Evolutionary conservation across 2,888 invertebrate species (phyloP).

Genomic region (Chymomyza fuscimana): DNA sequence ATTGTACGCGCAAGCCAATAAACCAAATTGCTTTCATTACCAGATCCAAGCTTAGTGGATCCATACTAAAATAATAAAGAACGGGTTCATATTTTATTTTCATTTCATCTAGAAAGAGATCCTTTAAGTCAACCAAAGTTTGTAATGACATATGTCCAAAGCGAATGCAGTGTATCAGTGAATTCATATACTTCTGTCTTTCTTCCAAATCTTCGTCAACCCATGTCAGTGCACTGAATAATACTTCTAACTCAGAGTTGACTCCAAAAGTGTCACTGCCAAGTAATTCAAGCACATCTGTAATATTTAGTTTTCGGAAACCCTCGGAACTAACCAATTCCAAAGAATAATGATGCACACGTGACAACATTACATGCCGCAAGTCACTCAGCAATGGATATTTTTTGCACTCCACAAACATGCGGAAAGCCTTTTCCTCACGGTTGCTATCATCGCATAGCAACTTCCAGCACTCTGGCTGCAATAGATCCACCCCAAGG

Average conservation of each 20-base stretch:
- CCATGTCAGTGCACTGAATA: constrained; percentile 37
- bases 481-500: constrained; percentile 19
- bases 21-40: constrained; percentile 25
- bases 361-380: neutral
- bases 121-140: constrained; percentile 27
- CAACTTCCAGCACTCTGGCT: constrained; percentile 5
- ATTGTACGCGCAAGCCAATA: constrained; percentile 21
- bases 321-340: constrained; percentile 28
- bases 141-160: constrained; percentile 30
- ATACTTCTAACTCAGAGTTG: constrained; percentile 44
- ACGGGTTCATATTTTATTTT: constrained; percentile 19
- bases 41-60: neutral
- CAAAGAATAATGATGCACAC: constrained; percentile 36
- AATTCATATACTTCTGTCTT: constrained; percentile 12
- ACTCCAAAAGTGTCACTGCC: constrained; percentile 32
- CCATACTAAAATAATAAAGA: constrained; percentile 21
- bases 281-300: constrained; percentile 14
- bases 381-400: constrained; percentile 4
- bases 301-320: constrained; percentile 6
- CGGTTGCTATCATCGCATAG: constrained; percentile 3
- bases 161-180: constrained; percentile 34
- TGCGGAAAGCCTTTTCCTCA: constrained; percentile 28
- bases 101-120: too few relatives aligned
- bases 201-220: constrained; percentile 5
- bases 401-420: constrained; percentile 6